Evolutionary conservation across 2,797 vertebrate genomes (phyloP).

Genomic region (Bryconaethiops microstoma): DNA sequence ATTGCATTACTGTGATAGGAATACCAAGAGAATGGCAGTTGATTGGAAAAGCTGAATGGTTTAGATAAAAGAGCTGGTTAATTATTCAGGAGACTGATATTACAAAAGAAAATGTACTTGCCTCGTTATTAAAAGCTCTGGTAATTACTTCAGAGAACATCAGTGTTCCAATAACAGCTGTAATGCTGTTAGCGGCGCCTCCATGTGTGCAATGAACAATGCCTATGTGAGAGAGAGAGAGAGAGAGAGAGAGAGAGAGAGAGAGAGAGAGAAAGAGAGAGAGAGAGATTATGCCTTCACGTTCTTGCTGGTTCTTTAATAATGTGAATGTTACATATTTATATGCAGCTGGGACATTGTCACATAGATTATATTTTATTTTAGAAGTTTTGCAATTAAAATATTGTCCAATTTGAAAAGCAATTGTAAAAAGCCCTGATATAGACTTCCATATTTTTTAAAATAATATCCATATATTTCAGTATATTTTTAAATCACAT

Average conservation of each 20-base stretch:
- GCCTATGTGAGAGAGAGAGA: constrained; percentile 28
- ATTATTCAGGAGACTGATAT: constrained; percentile 82
- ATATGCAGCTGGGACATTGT: neutral
- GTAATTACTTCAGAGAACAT: constrained; percentile 80
- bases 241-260: constrained; percentile 9
- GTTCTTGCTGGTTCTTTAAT: neutral
- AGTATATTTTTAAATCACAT: too few relatives aligned
- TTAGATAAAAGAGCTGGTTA: constrained; percentile 73
- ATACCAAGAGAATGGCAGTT: constrained; percentile 38
- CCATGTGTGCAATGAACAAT: constrained; percentile 71
- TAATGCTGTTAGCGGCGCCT: constrained; percentile 76
- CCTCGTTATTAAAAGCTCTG: constrained; percentile 77
- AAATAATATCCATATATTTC: too few relatives aligned
- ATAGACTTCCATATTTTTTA: too few relatives aligned
- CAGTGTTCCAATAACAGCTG: constrained; percentile 71
- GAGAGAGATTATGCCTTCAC: constrained; percentile 2
- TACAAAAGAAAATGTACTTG: constrained; percentile 74
- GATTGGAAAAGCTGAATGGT: constrained; percentile 52
- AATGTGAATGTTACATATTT: constrained; percentile 13
- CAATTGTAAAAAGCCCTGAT: too few relatives aligned
- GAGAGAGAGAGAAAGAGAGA: neutral
- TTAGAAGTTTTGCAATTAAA: neutral
- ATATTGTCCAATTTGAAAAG: neutral
- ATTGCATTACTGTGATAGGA: constrained; percentile 31
- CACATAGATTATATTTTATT: neutral